Conservation (phyloP, 2,888 invertebrate species). For the Nemotelus pantherinus region DNA sequence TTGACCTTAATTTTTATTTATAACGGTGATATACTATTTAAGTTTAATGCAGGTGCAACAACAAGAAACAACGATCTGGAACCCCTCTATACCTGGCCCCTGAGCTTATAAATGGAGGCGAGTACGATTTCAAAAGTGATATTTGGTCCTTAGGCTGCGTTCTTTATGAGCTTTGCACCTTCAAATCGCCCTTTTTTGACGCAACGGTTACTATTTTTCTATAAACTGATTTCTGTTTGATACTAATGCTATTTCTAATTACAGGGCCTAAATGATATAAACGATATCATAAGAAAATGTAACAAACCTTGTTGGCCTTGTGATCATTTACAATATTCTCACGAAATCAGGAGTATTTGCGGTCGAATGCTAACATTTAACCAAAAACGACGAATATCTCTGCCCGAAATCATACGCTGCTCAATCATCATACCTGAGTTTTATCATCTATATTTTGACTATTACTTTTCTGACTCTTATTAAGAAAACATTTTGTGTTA, state of each 20-base stretch:
- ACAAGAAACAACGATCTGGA: constrained; percentile 57
- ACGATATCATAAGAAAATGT: not conserved
- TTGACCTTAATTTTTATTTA: not conserved
- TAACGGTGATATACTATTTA: no score
- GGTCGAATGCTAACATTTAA: constrained; percentile 59
- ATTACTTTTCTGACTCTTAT: constrained; percentile 53
- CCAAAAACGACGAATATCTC: constrained; percentile 56
- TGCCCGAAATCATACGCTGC: constrained; percentile 57
- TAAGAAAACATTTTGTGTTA: not conserved
- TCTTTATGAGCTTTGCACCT: constrained; percentile 68
- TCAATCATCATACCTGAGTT: constrained; percentile 56
- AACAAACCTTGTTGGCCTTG: not conserved
- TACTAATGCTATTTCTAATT: not conserved
- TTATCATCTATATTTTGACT: constrained; percentile 61
- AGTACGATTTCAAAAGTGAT: constrained; percentile 73
- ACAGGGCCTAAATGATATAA: constrained; percentile 7
- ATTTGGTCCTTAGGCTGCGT: constrained; percentile 75
- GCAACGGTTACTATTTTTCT: not conserved
- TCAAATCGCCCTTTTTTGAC: constrained; percentile 46
- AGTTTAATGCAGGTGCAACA: no score
- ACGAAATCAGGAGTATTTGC: constrained; percentile 51
- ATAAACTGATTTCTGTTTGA: not conserved
- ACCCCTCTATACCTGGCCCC: constrained; percentile 77
- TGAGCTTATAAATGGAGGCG: constrained; percentile 70
- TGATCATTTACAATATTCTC: constrained; percentile 2